Evolutionary conservation across 2,888 invertebrate species (phyloP).

Genomic region (Leptinotarsa peninsularis): DNA sequence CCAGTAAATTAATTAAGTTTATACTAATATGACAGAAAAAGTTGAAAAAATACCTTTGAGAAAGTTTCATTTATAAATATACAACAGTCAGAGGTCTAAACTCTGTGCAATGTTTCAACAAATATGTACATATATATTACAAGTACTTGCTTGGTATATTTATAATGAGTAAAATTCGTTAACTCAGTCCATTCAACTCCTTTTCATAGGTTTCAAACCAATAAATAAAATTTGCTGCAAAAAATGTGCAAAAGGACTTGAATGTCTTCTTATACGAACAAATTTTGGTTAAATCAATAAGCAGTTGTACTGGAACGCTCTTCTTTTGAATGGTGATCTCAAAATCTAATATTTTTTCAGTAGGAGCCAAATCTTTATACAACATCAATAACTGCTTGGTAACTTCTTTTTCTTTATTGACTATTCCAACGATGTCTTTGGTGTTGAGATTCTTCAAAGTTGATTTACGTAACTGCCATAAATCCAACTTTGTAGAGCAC

Average conservation of each 20-base stretch:
- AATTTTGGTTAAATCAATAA: conserved; percentile 56
- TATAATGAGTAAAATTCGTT: neutral
- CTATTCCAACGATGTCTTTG: conserved; percentile 49
- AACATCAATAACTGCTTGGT: conserved; percentile 58
- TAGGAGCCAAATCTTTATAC: conserved; percentile 44
- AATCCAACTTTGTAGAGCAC: conserved; percentile 51
- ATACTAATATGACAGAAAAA: no score
- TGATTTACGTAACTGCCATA: conserved; percentile 60
- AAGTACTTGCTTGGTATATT: no score
- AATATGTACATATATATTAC: neutral
- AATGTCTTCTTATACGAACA: conserved; percentile 57
- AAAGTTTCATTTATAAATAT: neutral
- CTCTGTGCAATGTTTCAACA: neutral
- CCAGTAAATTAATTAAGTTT: no score
- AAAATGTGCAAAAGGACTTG: conserved; percentile 54
- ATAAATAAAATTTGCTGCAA: conserved; percentile 55
- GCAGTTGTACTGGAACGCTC: conserved; percentile 52
- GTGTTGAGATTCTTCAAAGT: conserved; percentile 49
- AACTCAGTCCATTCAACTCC: conserved; percentile 44
- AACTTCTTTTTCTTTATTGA: conserved; percentile 62
- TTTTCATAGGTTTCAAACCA: conserved; percentile 55
- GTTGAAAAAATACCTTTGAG: neutral
- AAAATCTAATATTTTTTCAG: conserved; percentile 57
- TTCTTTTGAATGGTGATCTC: conserved; percentile 55
- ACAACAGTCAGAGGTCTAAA: neutral